Evolutionary conservation across 2,888 invertebrate species (phyloP), one percentile per base, ranked within the genome.

Genomic region (Myathropa florea): DNA sequence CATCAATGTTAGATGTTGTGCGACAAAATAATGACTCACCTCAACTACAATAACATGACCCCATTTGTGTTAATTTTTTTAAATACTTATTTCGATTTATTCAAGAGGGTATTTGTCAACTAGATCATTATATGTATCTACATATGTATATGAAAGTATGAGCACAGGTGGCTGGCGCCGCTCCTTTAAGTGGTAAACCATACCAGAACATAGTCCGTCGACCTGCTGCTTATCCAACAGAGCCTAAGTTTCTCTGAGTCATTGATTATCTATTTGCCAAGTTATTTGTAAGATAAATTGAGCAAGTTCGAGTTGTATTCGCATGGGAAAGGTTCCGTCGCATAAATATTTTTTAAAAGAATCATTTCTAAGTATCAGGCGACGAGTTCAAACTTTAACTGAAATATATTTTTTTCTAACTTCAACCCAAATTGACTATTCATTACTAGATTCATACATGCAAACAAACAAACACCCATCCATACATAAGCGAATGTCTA

Each of bases 51-150:
- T 39, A 70, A 70, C 68, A 59, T 76, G 81, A 70, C 81, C 81
- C 36, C 70, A 76, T 71, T 76, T 24, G 59, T 68, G 64, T 59
- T 55, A 63, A n/a, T 10, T 26, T 70, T 59, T 39, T 76, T 28
- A 55, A 76, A 81, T 64, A 65, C 39, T 0, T 33, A 55, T 65
- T 68, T 70, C 26, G 59, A 75, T 75, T 36, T 63, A 75, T 75
- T 75, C 70, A 76, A 76, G 33, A 70, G 46, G 57, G 68, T 67
- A 75, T 75, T 75, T 81, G 75, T 81, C 75, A 75, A 81, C 63
- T 28, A 39, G 33, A 79, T 63, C 55, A 7, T 24, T 67, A 67
- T 30, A 39, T 28, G 18, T 68, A 39, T 21, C 10, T 28, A 53
- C n/a, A n/a, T n/a, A n/a, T n/a, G n/a, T n/a, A n/a, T n/a, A n/a